Conservation (phyloP, 2,113 vertebrate genomes). For the Anhinga rufa region DNA sequence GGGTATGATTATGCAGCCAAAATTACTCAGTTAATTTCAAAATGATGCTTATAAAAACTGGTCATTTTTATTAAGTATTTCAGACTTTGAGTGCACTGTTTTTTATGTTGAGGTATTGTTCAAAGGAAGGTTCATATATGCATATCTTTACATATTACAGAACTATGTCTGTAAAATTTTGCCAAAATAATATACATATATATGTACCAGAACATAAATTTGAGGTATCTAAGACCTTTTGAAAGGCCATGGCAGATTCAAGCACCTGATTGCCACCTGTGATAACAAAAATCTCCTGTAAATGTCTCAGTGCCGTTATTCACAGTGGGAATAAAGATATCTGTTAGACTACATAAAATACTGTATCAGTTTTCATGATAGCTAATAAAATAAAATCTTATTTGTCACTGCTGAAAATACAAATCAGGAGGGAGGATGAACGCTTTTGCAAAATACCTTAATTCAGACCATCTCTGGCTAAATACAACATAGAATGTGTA, state of each 20-base stretch:
- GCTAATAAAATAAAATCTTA: neutral
- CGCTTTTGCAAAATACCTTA: neutral
- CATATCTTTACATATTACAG: neutral
- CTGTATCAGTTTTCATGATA: neutral
- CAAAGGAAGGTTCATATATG: neutral
- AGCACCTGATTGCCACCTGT: neutral
- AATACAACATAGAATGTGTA: neutral
- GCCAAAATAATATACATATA: no score
- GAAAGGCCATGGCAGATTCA: neutral
- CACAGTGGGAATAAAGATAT: neutral
- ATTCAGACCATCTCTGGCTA: neutral
- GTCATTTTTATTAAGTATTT: slow-evolving; percentile 30
- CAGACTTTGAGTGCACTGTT: neutral
- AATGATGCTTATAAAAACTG: slow-evolving; percentile 44
- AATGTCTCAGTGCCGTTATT: neutral
- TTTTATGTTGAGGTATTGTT: neutral
- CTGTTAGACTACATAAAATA: neutral
- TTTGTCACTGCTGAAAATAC: neutral
- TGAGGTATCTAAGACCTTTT: neutral
- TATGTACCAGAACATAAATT: neutral
- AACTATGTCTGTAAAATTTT: neutral
- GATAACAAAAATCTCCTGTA: neutral
- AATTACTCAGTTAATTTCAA: slow-evolving; percentile 56
- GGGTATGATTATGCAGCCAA: slow-evolving; percentile 33
- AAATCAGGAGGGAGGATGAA: neutral